A percentile compares a stretch with the other conserved stretches of the same genome.
Conservation (phyloP, 2,113 vertebrate species). For the Dromaius novaehollandiae region DNA sequence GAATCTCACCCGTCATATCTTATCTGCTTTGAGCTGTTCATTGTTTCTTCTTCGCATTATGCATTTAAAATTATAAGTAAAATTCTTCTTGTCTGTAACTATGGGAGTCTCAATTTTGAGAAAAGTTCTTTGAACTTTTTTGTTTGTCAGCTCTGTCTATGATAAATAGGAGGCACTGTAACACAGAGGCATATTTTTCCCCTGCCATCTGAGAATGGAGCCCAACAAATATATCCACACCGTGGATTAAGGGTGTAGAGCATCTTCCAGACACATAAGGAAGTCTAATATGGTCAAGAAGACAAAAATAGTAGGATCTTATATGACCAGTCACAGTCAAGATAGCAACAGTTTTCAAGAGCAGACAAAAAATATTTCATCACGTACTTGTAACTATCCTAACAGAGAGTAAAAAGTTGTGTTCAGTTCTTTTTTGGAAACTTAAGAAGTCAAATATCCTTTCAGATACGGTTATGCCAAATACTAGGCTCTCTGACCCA, state of each 20-base stretch:
- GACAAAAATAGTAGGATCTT: neutral
- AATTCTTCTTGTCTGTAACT: neutral
- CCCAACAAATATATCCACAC: neutral
- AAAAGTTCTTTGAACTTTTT: neutral
- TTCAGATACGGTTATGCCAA: neutral
- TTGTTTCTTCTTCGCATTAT: neutral
- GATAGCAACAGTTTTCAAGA: neutral
- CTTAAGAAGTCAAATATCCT: neutral
- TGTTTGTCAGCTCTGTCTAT: neutral
- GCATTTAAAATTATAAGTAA: neutral
- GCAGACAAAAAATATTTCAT: neutral
- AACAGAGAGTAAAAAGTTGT: neutral
- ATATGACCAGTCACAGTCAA: neutral
- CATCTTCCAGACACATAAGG: neutral
- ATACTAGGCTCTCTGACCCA: neutral
- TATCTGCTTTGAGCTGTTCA: neutral
- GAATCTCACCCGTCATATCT: neutral
- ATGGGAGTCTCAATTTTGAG: neutral
- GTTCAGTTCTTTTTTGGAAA: neutral
- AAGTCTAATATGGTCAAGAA: neutral
- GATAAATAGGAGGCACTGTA: neutral
- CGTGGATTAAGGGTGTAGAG: neutral
- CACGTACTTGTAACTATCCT: neutral
- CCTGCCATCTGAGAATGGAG: neutral
- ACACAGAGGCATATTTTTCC: neutral